Conservation (phyloP, 2,113 vertebrate species). For the Petrocephalus microphthalmus region DNA sequence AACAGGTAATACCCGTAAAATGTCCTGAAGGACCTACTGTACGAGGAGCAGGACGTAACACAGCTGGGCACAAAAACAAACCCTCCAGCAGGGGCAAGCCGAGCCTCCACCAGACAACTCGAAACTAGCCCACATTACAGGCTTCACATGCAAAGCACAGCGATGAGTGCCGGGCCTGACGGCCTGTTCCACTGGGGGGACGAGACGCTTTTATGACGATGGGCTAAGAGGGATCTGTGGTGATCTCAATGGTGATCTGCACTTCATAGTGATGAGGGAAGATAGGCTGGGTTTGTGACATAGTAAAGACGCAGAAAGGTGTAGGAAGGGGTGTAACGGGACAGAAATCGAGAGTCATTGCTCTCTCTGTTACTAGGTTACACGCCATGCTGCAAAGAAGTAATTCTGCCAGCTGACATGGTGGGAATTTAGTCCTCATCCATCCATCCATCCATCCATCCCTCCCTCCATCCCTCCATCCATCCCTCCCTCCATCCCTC, state of each 20-base stretch:
- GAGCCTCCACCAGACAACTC: background rate
- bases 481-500: background rate
- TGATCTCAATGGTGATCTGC: background rate
- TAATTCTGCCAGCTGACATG: too few species aligned
- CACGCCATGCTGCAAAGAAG: background rate
- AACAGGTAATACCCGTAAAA: background rate
- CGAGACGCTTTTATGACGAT: background rate
- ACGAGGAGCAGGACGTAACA: background rate
- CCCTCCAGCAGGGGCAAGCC: background rate
- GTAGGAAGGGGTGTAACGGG: background rate
- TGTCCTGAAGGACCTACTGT: background rate
- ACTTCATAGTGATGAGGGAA: background rate
- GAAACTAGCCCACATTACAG: background rate
- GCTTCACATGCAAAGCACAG: background rate
- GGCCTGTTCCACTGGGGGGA: background rate
- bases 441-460: background rate
- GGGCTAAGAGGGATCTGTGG: background rate
- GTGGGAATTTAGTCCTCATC: too few species aligned
- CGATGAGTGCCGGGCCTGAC: background rate
- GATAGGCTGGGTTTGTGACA: background rate
- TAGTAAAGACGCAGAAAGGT: background rate
- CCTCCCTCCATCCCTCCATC: background rate
- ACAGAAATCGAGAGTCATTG: background rate
- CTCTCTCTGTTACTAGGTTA: background rate
- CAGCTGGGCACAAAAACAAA: background rate